A percentile compares a stretch with the other conserved stretches of the same genome.
These are phyloP conservation scores for Rhipidura dahli DNA, from an alignment of 2,113 vertebrate genomes.

Conservation along the genomic window DNA sequence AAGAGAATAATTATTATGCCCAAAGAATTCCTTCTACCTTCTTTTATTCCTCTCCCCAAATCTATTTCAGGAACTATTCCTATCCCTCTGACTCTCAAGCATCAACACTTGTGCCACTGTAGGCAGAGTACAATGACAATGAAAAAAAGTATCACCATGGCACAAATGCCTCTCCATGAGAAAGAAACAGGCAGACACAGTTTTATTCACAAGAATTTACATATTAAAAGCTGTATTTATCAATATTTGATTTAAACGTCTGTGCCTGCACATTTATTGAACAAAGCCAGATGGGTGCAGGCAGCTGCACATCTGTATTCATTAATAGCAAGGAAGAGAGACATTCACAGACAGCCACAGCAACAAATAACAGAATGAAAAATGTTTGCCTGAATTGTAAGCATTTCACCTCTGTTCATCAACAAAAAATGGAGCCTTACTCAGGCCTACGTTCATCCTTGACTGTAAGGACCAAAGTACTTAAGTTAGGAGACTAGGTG, in stretches of 20 bases:
- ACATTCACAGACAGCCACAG: conserved; percentile 31
- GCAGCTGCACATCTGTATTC: conserved; percentile 65
- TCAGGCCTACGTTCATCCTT: neutral
- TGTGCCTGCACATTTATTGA: conserved; percentile 51
- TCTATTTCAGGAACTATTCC: neutral
- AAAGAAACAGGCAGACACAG: neutral
- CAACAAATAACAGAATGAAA: conserved; percentile 8
- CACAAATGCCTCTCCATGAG: neutral
- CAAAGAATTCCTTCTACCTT: neutral
- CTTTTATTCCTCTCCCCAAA: neutral
- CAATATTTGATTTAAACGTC: conserved; percentile 69
- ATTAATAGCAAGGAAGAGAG: conserved; percentile 44
- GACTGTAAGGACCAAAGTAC: neutral
- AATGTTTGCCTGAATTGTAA: conserved; percentile 13
- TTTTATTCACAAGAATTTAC: conserved; percentile 49
- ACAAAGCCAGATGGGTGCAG: conserved; percentile 57
- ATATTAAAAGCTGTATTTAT: conserved; percentile 65
- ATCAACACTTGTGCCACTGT: neutral
- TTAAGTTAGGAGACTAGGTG: neutral
- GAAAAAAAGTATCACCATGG: neutral
- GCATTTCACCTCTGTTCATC: neutral
- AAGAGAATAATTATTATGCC: neutral
- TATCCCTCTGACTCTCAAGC: neutral
- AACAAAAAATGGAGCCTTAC: neutral
- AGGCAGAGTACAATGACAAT: neutral